A percentile compares a stretch with the other conserved stretches of the same genome.
Evolutionary conservation across 2,888 invertebrate genomes (phyloP).

Genomic region (Pterostichus niger): DNA sequence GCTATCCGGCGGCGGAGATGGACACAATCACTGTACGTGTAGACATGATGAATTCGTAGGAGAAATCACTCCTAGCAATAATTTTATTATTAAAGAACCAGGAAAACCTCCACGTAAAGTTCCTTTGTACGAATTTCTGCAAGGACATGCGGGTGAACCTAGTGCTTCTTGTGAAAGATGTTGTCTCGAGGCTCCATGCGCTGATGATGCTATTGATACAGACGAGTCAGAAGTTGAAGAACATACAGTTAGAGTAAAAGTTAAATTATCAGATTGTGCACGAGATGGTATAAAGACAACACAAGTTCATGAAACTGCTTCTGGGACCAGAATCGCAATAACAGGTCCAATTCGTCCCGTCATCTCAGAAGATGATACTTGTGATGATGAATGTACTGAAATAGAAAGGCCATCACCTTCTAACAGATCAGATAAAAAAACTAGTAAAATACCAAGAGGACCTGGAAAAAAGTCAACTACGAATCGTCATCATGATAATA

Average conservation of each 20-base stretch:
- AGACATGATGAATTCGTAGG: background rate
- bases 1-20: background rate
- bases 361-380: too few species aligned
- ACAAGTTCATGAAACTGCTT: background rate
- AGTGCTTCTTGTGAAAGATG: background rate
- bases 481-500: too few species aligned
- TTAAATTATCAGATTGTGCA: background rate
- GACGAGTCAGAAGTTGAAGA: background rate
- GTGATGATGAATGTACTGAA: background rate
- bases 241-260: background rate
- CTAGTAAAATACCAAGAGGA: too few species aligned
- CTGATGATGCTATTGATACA: background rate
- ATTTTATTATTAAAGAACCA: background rate
- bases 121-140: slow-evolving; percentile 1
- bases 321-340: background rate
- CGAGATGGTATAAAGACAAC: background rate
- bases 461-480: too few species aligned
- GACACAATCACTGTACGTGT: background rate
- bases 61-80: slow-evolving; percentile 23
- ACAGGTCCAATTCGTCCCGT: background rate
- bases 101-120: background rate
- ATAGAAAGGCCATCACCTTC: too few species aligned
- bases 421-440: too few species aligned
- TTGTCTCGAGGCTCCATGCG: background rate
- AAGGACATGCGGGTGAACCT: background rate